phyloP scores from a whole-genome alignment of 2,797 vertebrate species.

The Oreortyx pictus region DNA sequence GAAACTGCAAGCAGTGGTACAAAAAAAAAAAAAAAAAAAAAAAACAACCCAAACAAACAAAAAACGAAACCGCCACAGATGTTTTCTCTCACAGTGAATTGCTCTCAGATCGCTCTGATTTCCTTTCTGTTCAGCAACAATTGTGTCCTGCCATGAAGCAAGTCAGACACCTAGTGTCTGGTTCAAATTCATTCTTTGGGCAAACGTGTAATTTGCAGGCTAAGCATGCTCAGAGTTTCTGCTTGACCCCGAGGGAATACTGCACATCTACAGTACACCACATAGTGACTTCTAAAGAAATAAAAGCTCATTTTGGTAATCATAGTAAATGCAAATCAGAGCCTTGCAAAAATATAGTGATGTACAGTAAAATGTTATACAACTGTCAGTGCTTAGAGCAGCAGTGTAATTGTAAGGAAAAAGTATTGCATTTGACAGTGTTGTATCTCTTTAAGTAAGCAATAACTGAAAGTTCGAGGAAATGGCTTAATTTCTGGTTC shows the following conservation, averaged over 20 bases:
- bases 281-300: background rate
- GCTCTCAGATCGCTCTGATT: background rate
- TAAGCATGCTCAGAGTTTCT: background rate
- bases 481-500: background rate
- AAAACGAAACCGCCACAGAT: too few relatives aligned
- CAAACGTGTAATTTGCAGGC: background rate
- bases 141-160: background rate
- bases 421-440: background rate
- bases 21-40: too few relatives aligned
- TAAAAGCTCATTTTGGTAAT: background rate
- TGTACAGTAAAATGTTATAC: background rate
- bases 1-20: background rate
- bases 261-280: background rate
- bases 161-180: constrained; percentile 45
- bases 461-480: background rate
- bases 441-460: background rate
- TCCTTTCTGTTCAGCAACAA: background rate
- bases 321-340: background rate
- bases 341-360: background rate
- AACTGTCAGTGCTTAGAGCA: background rate
- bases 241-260: background rate
- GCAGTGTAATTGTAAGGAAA: background rate
- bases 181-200: background rate
- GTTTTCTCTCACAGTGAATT: background rate
- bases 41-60: too few relatives aligned